Conservation (phyloP, 2,113 vertebrate genomes). For the Zosterops hypoxanthus region DNA sequence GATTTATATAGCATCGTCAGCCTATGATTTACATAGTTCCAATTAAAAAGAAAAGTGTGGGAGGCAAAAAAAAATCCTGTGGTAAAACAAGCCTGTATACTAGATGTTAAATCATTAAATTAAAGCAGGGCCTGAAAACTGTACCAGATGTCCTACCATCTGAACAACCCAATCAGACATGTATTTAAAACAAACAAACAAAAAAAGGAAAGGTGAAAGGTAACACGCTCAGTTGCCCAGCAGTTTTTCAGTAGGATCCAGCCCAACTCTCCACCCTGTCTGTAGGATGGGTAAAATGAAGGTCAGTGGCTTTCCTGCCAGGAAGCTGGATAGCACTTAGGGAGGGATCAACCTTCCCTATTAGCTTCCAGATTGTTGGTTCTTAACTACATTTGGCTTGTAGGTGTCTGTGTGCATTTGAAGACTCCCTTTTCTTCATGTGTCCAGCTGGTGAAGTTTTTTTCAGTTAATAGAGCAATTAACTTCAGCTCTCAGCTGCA, state of each 20-base stretch:
- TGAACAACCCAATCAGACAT: not conserved
- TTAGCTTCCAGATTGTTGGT: not conserved
- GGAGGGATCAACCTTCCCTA: not conserved
- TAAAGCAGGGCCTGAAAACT: not conserved
- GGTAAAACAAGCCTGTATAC: not conserved
- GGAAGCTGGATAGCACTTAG: not conserved
- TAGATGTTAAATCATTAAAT: slow-evolving; percentile 24
- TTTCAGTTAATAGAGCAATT: not conserved
- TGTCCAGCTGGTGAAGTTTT: not conserved
- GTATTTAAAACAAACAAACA: slow-evolving; percentile 23
- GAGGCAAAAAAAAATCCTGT: slow-evolving; percentile 3
- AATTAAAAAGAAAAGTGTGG: slow-evolving; percentile 9
- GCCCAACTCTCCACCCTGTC: not conserved
- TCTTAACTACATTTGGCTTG: not conserved
- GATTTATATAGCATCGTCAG: slow-evolving; percentile 12
- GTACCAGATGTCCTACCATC: slow-evolving; percentile 16
- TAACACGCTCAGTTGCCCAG: not conserved
- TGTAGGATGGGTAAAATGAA: not conserved
- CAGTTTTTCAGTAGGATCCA: not conserved
- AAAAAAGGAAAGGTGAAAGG: not conserved
- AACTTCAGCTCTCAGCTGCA: not conserved
- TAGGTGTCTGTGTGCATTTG: not conserved
- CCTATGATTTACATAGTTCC: slow-evolving; percentile 30
- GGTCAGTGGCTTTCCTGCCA: not conserved
- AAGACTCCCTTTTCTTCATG: not conserved